These are phyloP conservation scores for Synchiropus splendidus DNA, from an alignment of 2,113 vertebrate genomes.

Conservation along the genomic window DNA sequence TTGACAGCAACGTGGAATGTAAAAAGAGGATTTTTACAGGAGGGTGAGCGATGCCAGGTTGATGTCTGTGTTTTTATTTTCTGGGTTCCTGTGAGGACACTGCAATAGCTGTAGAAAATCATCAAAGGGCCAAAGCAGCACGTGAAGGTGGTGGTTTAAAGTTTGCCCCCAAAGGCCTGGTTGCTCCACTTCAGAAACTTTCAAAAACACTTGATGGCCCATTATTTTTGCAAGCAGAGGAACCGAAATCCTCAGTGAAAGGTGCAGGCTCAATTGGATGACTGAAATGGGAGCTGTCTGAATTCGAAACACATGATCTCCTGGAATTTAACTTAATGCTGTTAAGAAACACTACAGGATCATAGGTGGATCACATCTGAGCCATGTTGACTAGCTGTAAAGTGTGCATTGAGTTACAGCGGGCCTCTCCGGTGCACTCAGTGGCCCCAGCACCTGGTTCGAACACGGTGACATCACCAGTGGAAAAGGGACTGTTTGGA, in stretches of 20 bases:
- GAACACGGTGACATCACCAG: conserved; percentile 48
- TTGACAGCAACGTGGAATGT: too few species aligned
- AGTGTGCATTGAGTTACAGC: conserved; percentile 51
- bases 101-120: conserved; percentile 55
- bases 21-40: too few species aligned
- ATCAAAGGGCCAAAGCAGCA: conserved; percentile 51
- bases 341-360: conserved; percentile 44
- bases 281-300: conserved; percentile 56
- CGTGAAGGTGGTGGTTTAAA: conserved; percentile 40
- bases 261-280: conserved; percentile 50
- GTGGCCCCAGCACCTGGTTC: conserved; percentile 53
- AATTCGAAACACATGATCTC: conserved; percentile 62
- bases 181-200: conserved; percentile 35
- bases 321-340: conserved; percentile 44
- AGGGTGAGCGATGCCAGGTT: background rate
- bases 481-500: conserved; percentile 47
- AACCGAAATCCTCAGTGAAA: conserved; percentile 45
- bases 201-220: conserved; percentile 35
- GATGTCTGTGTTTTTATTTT: conserved; percentile 48
- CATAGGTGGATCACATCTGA: conserved; percentile 14
- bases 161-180: conserved; percentile 29
- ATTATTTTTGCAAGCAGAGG: conserved; percentile 58
- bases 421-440: conserved; percentile 42
- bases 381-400: conserved; percentile 43
- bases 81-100: conserved; percentile 43